phyloP scores from a whole-genome alignment of 2,888 invertebrate species.

The Cartodere bifasciata region DNA sequence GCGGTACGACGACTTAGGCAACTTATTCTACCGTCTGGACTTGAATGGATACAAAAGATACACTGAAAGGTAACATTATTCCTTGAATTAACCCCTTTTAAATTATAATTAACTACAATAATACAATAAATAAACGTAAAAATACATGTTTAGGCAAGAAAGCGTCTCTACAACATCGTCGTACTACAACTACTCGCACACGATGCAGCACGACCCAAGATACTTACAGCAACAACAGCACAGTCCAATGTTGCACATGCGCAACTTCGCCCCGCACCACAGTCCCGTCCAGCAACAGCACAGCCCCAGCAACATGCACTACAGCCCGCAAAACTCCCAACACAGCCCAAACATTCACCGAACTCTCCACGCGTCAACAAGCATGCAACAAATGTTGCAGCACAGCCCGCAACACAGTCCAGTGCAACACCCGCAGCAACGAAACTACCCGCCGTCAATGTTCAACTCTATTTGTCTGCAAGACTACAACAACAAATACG shows the following conservation, averaged over 20 bases:
- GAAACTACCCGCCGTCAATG: constrained; percentile 11
- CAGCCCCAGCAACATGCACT: constrained; percentile 13
- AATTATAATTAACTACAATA: no score
- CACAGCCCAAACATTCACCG: constrained; percentile 14
- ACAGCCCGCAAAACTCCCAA: constrained; percentile 14
- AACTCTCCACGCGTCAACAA: constrained; percentile 4
- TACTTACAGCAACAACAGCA: constrained; percentile 10
- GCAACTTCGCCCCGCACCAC: constrained; percentile 9
- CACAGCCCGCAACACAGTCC: constrained; percentile 5
- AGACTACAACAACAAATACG: no score
- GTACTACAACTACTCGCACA: no score
- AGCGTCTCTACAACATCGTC: no score
- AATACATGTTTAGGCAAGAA: no score
- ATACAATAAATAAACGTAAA: no score
- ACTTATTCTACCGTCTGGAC: constrained; percentile 28
- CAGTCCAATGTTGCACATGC: constrained; percentile 8
- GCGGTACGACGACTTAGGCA: constrained; percentile 16
- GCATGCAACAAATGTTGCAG: neutral
- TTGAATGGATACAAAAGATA: constrained; percentile 30
- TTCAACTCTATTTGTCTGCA: no score
- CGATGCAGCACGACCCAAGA: no score
- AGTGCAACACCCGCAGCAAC: constrained; percentile 9
- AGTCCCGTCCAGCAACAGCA: constrained; percentile 14
- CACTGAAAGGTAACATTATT: constrained; percentile 30
- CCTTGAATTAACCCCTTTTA: neutral